phyloP scores from a whole-genome alignment of 1,140 invertebrate genomes.

The Eumaeus atala region DNA sequence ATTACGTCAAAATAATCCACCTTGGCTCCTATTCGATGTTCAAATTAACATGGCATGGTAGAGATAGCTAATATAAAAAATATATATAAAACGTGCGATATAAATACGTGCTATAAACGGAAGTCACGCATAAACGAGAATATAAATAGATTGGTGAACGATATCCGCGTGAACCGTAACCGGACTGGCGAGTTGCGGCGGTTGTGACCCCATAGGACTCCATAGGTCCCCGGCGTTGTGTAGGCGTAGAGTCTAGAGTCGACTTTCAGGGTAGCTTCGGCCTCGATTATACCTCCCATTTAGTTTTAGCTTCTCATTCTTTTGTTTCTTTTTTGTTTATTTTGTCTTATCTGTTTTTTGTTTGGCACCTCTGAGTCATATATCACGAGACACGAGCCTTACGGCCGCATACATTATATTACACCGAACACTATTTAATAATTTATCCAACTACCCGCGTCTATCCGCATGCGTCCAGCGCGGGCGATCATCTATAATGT shows the following conservation, averaged over 20 bases:
- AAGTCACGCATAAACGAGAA: conserved; percentile 34
- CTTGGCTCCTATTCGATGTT: conserved; percentile 56
- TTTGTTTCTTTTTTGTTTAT: conserved; percentile 33
- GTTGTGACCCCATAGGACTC: conserved; percentile 30
- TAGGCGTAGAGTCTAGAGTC: conserved; percentile 48
- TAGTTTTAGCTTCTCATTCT: conserved; percentile 39
- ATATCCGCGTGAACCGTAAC: conserved; percentile 19
- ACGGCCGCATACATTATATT: conserved; percentile 47
- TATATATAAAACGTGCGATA: conserved; percentile 28
- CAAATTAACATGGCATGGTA: conserved; percentile 57
- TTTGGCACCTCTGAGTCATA: conserved; percentile 61
- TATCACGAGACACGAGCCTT: conserved; percentile 57
- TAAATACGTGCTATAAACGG: conserved; percentile 46
- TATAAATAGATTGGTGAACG: conserved; percentile 17
- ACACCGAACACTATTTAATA: conserved; percentile 45
- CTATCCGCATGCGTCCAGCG: conserved; percentile 8
- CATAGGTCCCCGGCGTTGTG: conserved; percentile 42
- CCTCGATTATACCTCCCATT: conserved; percentile 46
- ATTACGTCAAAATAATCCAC: conserved; percentile 36
- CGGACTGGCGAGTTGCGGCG: too few species aligned
- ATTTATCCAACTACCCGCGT: conserved; percentile 26
- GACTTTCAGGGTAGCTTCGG: conserved; percentile 52
- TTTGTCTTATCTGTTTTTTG: conserved; percentile 32
- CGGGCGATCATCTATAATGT: conserved; percentile 7
- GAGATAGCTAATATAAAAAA: conserved; percentile 44